These are phyloP conservation scores for Chloroceryle aenea DNA, from an alignment of 2,113 vertebrate genomes.

Conservation along the genomic window DNA sequence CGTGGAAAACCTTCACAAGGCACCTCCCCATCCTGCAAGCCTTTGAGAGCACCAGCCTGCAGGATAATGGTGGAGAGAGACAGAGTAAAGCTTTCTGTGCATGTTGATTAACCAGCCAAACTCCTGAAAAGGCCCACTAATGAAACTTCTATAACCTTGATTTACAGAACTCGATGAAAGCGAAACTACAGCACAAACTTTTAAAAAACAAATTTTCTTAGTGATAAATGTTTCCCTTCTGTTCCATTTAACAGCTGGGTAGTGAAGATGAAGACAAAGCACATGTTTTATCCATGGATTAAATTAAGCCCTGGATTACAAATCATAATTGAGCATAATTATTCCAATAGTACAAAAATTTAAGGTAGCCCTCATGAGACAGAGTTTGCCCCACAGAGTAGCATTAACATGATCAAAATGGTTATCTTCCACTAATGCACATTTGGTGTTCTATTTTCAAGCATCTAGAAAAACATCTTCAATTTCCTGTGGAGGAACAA, in stretches of 20 bases:
- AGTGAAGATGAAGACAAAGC: slow-evolving; percentile 36
- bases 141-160: background rate
- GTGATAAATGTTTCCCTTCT: slow-evolving; percentile 20
- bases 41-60: background rate
- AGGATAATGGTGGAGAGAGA: background rate
- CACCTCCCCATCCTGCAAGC: background rate
- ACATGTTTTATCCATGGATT: background rate
- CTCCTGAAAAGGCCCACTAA: background rate
- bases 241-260: slow-evolving; percentile 34
- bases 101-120: background rate
- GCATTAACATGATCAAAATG: slow-evolving; percentile 2
- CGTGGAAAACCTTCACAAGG: background rate
- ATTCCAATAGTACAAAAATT: slow-evolving; percentile 8
- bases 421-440: background rate
- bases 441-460: background rate
- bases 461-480: slow-evolving; percentile 40
- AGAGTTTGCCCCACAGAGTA: background rate
- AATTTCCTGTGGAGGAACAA: slow-evolving; percentile 45
- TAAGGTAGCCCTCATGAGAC: slow-evolving; percentile 1
- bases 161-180: background rate
- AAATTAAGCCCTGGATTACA: slow-evolving; percentile 49
- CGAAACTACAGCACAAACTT: background rate
- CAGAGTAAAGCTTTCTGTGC: background rate
- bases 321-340: slow-evolving; percentile 31
- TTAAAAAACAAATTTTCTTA: background rate